These are phyloP conservation scores for Porites lutea DNA, from an alignment of 64 coral and sea anemone species.

Conservation along the genomic window DNA sequence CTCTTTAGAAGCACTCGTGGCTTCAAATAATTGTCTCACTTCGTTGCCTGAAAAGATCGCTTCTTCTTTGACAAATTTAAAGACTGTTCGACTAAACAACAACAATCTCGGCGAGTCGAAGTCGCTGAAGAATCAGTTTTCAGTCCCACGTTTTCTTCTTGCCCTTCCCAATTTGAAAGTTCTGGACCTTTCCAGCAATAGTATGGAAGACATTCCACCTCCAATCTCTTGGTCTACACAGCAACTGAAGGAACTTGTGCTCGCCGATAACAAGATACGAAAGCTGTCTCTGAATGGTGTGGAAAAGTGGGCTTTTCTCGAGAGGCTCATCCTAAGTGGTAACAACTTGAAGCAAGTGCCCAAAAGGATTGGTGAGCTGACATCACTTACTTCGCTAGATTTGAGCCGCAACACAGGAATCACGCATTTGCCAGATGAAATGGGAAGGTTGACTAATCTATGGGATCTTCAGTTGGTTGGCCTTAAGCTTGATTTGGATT, in stretches of 20 bases:
- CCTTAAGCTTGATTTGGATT: slow-evolving; percentile 85
- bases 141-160: slow-evolving; percentile 81
- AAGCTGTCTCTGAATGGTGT: slow-evolving; percentile 62
- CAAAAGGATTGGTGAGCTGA: slow-evolving; percentile 80
- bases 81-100: slow-evolving; percentile 73
- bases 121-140: slow-evolving; percentile 59
- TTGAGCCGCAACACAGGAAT: slow-evolving; percentile 85
- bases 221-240: slow-evolving; percentile 78
- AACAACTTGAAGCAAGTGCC: slow-evolving; percentile 86
- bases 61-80: slow-evolving; percentile 60
- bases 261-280: slow-evolving; percentile 87
- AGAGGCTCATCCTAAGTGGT: slow-evolving; percentile 76
- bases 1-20: slow-evolving; percentile 71
- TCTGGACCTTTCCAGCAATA: slow-evolving; percentile 85
- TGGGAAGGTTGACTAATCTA: slow-evolving; percentile 86
- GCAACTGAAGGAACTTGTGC: slow-evolving; percentile 87
- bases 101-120: slow-evolving; percentile 71
- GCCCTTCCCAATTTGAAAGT: slow-evolving; percentile 75
- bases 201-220: slow-evolving; percentile 68
- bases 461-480: slow-evolving; percentile 83
- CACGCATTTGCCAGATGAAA: slow-evolving; percentile 86
- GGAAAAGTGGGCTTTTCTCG: slow-evolving; percentile 67
- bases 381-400: slow-evolving; percentile 79
- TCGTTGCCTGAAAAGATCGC: slow-evolving; percentile 62
- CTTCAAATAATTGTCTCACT: slow-evolving; percentile 68